Evolutionary conservation across 2,797 vertebrate species (phyloP), one percentile per base, ranked within the genome.

Genomic region (Kryptopterus vitreolus): DNA sequence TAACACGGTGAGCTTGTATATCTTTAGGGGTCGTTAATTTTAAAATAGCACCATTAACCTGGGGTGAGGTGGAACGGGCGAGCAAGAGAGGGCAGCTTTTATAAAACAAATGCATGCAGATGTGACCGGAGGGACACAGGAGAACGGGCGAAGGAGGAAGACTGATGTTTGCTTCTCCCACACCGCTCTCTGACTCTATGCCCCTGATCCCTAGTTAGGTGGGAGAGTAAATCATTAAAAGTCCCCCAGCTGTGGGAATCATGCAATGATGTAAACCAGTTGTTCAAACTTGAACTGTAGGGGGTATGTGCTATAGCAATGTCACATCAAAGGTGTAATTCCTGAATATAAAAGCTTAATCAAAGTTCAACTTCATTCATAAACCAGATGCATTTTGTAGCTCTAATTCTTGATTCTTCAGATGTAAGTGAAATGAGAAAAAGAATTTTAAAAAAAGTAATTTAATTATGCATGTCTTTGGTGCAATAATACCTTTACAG

Each of bases 21-120:
- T 92, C 90, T 91, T 91, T 86, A 86, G 78, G 91, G 90, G 92
- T 92, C 92, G 90, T 93, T 93, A 86, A 92, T 94, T 93, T 93
- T 92, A 92, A 93, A 93, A 90, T 91, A 88, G 78, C 81, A 87
- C 87, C 88, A 90, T 89, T 92, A 92, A 91, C 89, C 90, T 89
- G 89, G 86, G 91, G 81, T 66, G 86, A 83, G 82, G 85, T 77
- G 86, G 87, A 88, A 88, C 71, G 22, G 87, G 86, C 79, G 83
- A 87, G 87, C 66, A 85, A 82, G 82, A 86, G 73, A 83, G 79
- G 76, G 73, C 87, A 68, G 81, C 81, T 85, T 87, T 88, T 86
- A 86, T 90, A 85, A 89, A 90, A 89, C 88, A 89, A 86, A 88
- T 83, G 69, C 83, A 69, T 83, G 82, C 86, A 88, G 87, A 86